Base-by-base conservation (phyloP, 92 coral and sea anemone species). In the Palythoa caribaeorum region DNA sequence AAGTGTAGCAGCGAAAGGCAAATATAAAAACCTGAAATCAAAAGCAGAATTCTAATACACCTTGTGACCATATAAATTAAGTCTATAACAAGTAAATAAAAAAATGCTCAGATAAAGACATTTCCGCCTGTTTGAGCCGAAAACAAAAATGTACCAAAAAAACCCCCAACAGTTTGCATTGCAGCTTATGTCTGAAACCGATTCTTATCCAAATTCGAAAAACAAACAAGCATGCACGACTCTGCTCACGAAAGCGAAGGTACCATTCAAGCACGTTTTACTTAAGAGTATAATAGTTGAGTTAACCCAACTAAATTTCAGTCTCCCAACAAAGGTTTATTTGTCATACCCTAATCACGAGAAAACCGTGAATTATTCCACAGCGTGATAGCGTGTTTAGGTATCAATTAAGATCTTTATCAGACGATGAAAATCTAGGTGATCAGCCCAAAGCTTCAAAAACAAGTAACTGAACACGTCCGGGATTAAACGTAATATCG, bases 331-430 rank as follows among this genome's bases (percentile, higher is more conserved):
- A 54, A 28, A 6, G 19, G 53, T 39, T 37, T n/a, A 20, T 47
- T 76, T 13, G 35, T 76, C 85, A 80, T 39, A 47, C 19, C 13
- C 16, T 20, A 70, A 51, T 62, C 73, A 62, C 54, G 73, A 8
- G 38, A 68, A 68, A 59, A 8, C 48, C 5, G 14, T 12, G 60
- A 57, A 3, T 8, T 28, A 21, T 78, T 65, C 39, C 54, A 52
- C 38, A 76, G 54, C 38, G 62, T 63, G 73, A 80, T 80, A 73
- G 85, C 85, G 85, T 80, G 85, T 20, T 80, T 50, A 70, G 52
- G 15, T 37, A 65, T 70, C 85, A 80, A 80, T 80, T 80, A 80
- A 80, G 73, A 80, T 80, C 52, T 80, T 80, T 62, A 80, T 80
- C 73, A 62, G 73, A 80, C 40, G 85, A 80, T 80, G 73, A 80